These are phyloP conservation scores for Smittia sp. DNA, from an alignment of 2,888 invertebrate species.

Conservation along the genomic window DNA sequence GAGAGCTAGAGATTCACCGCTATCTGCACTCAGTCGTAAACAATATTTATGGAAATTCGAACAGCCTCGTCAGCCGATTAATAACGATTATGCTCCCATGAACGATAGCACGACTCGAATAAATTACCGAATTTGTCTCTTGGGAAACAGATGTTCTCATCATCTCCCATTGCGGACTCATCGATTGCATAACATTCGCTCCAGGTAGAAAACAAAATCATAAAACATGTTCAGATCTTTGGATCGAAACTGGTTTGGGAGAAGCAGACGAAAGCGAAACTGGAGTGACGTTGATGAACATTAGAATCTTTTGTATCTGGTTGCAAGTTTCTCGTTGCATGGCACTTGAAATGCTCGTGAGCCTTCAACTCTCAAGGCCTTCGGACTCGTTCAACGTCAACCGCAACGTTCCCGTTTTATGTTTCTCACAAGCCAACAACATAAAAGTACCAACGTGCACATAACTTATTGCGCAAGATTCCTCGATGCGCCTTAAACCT, in stretches of 20 bases:
- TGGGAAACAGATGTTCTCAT: background rate
- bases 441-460: background rate
- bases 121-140: too few relatives aligned
- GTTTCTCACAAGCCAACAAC: background rate
- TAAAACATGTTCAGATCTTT: too few relatives aligned
- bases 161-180: background rate
- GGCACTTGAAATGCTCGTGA: too few relatives aligned
- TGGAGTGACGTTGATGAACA: too few relatives aligned
- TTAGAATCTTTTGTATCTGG: too few relatives aligned
- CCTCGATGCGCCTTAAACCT: background rate
- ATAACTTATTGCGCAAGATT: background rate
- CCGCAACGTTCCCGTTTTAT: too few relatives aligned
- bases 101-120: too few relatives aligned
- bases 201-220: background rate
- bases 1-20: background rate
- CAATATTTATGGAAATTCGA: background rate
- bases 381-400: too few relatives aligned
- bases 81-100: background rate
- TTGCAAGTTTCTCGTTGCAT: too few relatives aligned
- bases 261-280: too few relatives aligned
- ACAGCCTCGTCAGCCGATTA: background rate
- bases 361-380: too few relatives aligned
- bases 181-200: background rate
- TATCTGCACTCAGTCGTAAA: background rate
- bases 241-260: too few relatives aligned